These are phyloP conservation scores for Casuarius casuarius DNA, from an alignment of 2,113 vertebrate species.

Conservation along the genomic window DNA sequence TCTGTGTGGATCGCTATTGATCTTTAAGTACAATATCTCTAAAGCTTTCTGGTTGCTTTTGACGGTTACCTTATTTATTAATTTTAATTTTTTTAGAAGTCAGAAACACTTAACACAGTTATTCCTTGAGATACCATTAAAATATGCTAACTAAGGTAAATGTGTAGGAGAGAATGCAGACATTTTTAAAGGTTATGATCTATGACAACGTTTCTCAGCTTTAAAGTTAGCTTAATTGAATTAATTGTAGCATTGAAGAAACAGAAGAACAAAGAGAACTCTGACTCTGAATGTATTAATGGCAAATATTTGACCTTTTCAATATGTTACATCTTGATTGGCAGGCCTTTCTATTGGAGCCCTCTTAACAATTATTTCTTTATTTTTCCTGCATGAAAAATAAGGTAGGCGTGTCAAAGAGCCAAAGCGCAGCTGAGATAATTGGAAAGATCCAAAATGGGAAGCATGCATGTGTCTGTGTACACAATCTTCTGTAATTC, in stretches of 20 bases:
- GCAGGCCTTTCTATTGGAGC: constrained; percentile 19
- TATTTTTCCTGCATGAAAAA: neutral
- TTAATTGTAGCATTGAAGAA: constrained; percentile 70
- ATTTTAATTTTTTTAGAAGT: neutral
- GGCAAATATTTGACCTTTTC: constrained; percentile 74
- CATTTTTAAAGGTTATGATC: constrained; percentile 72
- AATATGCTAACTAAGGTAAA: constrained; percentile 76
- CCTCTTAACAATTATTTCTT: constrained; percentile 9
- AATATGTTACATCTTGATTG: constrained; percentile 64
- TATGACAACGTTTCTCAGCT: constrained; percentile 59
- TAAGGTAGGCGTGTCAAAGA: constrained; percentile 7
- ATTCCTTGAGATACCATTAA: constrained; percentile 63
- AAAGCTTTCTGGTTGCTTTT: neutral
- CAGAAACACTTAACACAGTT: constrained; percentile 32
- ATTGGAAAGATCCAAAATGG: neutral
- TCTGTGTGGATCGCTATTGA: neutral
- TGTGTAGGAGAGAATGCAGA: constrained; percentile 28
- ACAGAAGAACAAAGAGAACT: constrained; percentile 61
- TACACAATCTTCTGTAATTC: neutral
- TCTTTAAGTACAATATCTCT: constrained; percentile 47
- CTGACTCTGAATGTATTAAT: constrained; percentile 57
- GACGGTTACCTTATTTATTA: constrained; percentile 36
- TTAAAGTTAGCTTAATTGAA: constrained; percentile 70
- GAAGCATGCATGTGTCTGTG: neutral
- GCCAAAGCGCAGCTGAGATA: constrained; percentile 4